Evolutionary conservation across 2,113 vertebrate genomes (phyloP), one percentile per base, ranked within the genome.

Genomic region (Riparia riparia): DNA sequence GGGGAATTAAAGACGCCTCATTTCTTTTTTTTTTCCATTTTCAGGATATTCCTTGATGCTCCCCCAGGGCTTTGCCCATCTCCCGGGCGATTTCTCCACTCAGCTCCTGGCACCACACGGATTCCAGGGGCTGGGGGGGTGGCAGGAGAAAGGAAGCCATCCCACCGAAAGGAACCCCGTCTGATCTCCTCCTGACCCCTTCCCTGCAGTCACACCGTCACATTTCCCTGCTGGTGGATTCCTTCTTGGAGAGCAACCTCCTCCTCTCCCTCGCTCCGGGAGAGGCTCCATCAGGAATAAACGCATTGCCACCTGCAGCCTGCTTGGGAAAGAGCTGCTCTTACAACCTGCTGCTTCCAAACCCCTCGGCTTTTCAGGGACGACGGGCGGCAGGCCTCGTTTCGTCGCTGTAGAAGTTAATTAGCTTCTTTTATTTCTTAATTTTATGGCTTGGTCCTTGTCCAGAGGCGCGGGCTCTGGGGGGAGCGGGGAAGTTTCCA

Each of bases 251-350:
- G 71, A 92, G 86, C 93, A 89, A 1, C 81, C 45, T 56, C 74
- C 86, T n/a, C n/a, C n/a, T n/a, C n/a, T n/a, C n/a, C n/a, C n/a
- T n/a, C n/a, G n/a, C n/a, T n/a, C n/a, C n/a, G n/a, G n/a, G 31
- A 90, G 37, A 60, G 56, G 2, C 54, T 47, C 1, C 10, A 13
- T 44, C 65, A 93, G 88, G 12, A 90, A 90, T 60, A n/a, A 84
- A 64, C 1, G 87, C 0, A 77, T 96, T 97, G 96, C 95, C 95
- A 96, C 92, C 96, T 95, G 96, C 95, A 96, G 95, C 92, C 95
- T 25, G 94, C 87, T 85, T 0, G 53, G 9, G 4, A 96, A 93
- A 95, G 90, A 96, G 95, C 93, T 57, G 57, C 45, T 10, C 19
- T 7, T 1, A 24, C n/a, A 61, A 15, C 63, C 92, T 80, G 83